phyloP scores from a whole-genome alignment of 2,797 vertebrate species.

The Eulemur rubriventer region DNA sequence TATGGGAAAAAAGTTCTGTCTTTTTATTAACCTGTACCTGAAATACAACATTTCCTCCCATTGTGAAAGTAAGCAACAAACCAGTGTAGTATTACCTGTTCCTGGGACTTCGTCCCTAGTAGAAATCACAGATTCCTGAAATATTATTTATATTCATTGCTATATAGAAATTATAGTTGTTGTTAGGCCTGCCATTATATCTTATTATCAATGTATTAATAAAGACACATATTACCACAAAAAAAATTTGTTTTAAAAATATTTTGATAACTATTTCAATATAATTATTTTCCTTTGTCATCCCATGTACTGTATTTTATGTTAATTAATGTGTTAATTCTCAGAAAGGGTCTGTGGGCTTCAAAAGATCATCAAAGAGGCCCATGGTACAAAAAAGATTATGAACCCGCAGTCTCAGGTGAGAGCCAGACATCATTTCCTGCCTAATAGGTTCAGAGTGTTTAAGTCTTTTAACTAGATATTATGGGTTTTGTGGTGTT shows the following conservation, averaged over 20 bases:
- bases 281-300: slow-evolving; percentile 1
- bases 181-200: not conserved
- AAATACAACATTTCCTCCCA: not conserved
- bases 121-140: not conserved
- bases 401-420: not conserved
- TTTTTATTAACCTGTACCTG: not conserved
- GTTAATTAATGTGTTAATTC: not conserved
- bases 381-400: not conserved
- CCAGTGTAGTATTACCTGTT: not conserved
- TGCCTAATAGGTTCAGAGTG: not conserved
- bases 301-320: not conserved
- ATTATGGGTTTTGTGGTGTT: not conserved
- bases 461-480: not conserved
- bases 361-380: not conserved
- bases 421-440: not conserved
- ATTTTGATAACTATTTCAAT: not conserved
- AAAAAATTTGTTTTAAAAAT: slow-evolving; percentile 22
- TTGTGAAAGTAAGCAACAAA: not conserved
- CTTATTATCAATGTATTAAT: slow-evolving; percentile 9
- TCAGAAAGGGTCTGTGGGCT: not conserved
- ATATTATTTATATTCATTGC: not conserved
- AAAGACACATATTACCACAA: not conserved
- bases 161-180: not conserved
- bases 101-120: not conserved
- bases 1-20: not conserved